phyloP scores from a whole-genome alignment of 1,140 invertebrate genomes.

The Glossosoma conforme region DNA sequence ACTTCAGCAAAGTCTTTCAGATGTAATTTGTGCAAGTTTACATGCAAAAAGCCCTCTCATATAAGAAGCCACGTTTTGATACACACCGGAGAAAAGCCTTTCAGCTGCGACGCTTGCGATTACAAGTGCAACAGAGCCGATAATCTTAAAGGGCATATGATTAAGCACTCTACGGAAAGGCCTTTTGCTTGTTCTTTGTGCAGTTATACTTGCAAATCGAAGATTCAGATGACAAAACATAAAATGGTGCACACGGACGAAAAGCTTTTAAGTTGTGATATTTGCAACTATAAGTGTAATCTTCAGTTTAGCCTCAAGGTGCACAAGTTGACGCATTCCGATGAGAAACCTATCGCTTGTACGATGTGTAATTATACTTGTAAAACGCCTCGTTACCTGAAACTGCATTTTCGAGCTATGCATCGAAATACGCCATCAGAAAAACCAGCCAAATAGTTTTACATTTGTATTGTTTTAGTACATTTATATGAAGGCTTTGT shows the following conservation, averaged over 20 bases:
- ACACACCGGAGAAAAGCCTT: slow-evolving; percentile 16
- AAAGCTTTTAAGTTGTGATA: background rate
- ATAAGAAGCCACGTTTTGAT: slow-evolving; percentile 11
- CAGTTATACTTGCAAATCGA: too few relatives aligned
- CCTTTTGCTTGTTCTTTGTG: slow-evolving; percentile 8
- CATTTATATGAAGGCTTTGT: too few relatives aligned
- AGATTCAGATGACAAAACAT: too few relatives aligned
- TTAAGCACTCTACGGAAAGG: slow-evolving; percentile 8
- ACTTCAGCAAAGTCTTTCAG: slow-evolving; percentile 8
- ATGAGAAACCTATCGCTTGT: background rate
- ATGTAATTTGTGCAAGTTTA: slow-evolving; percentile 8
- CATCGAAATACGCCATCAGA: background rate
- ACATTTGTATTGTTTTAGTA: too few relatives aligned
- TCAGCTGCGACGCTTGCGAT: slow-evolving; percentile 4
- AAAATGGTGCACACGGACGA: background rate
- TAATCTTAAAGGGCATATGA: slow-evolving; percentile 4
- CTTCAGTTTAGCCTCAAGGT: background rate
- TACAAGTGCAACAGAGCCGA: slow-evolving; percentile 6
- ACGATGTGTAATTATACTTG: background rate
- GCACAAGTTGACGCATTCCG: background rate
- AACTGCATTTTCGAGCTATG: background rate
- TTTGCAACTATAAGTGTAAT: background rate
- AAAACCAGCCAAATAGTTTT: background rate
- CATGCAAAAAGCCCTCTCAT: slow-evolving; percentile 1
- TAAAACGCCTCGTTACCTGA: background rate